These are phyloP conservation scores for Neostethus bicornis DNA, from an alignment of 2,797 vertebrate genomes.

Conservation along the genomic window DNA sequence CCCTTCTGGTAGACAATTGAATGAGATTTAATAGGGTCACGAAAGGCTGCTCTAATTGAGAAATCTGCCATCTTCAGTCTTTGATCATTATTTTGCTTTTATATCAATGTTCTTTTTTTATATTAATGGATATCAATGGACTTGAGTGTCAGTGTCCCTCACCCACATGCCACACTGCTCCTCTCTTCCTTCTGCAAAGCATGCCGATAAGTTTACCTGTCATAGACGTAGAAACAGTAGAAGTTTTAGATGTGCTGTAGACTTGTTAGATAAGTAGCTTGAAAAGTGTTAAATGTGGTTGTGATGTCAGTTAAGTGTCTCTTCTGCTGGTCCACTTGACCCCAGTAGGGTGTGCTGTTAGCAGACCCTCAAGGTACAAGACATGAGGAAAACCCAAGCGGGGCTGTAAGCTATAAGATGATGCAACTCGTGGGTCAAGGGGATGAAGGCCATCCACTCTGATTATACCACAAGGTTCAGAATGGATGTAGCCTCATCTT, in stretches of 20 bases:
- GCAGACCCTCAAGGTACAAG: slow-evolving; percentile 68
- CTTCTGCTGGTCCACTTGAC: slow-evolving; percentile 75
- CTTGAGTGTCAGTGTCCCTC: slow-evolving; percentile 84
- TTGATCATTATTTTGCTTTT: slow-evolving; percentile 83
- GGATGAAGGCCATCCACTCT: slow-evolving; percentile 58
- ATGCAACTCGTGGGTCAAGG: slow-evolving; percentile 70
- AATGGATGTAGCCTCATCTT: slow-evolving; percentile 59
- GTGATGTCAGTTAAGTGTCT: slow-evolving; percentile 72
- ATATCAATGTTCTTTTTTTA: slow-evolving; percentile 85
- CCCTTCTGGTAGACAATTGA: slow-evolving; percentile 32
- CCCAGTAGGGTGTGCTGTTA: slow-evolving; percentile 76
- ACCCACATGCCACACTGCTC: slow-evolving; percentile 86
- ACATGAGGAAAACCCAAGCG: slow-evolving; percentile 47
- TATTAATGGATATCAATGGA: slow-evolving; percentile 87
- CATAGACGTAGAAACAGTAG: slow-evolving; percentile 66
- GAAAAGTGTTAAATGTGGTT: slow-evolving; percentile 52
- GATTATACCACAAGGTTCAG: slow-evolving; percentile 20
- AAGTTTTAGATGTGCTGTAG: slow-evolving; percentile 37
- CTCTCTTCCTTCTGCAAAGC: slow-evolving; percentile 82
- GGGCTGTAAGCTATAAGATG: slow-evolving; percentile 71
- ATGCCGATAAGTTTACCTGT: slow-evolving; percentile 77
- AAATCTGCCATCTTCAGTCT: slow-evolving; percentile 77
- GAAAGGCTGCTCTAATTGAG: slow-evolving; percentile 41
- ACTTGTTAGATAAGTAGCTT: slow-evolving; percentile 32
- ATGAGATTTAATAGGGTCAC: slow-evolving; percentile 43